A percentile compares a stretch with the other conserved stretches of the same genome.
These are phyloP conservation scores for Blastomussa wellsi DNA, from an alignment of 92 coral and sea anemone genomes.

Conservation along the genomic window DNA sequence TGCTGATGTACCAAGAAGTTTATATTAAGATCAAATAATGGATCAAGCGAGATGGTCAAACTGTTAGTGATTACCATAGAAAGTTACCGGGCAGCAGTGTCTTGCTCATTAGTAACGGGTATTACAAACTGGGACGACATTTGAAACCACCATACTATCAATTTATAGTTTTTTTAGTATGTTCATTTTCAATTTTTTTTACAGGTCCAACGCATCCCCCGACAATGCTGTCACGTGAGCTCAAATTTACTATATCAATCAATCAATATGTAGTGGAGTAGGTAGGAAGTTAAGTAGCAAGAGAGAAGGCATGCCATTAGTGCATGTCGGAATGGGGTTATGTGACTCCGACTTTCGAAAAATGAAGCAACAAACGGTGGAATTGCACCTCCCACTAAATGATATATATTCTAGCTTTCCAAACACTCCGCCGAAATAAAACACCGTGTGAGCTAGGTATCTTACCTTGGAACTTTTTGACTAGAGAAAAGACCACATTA, in stretches of 20 bases:
- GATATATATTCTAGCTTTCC: not conserved
- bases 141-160: not conserved
- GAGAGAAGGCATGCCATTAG: not conserved
- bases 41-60: too few relatives aligned
- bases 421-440: not conserved
- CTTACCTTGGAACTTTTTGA: not conserved
- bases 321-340: not conserved
- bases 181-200: not conserved
- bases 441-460: not conserved
- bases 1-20: too few relatives aligned
- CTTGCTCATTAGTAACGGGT: too few relatives aligned
- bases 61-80: too few relatives aligned
- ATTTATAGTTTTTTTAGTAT: not conserved
- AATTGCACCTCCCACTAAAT: not conserved
- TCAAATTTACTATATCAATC: not conserved
- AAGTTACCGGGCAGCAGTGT: too few relatives aligned
- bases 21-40: too few relatives aligned
- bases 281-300: not conserved
- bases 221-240: constrained; percentile 1
- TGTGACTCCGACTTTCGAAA: not conserved
- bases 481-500: too few relatives aligned
- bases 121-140: not conserved
- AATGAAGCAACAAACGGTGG: not conserved
- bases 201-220: constrained; percentile 16
- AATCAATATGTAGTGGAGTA: not conserved